Evolutionary conservation across 2,888 invertebrate genomes (phyloP).

Genomic region (Pardosa pseudoannulata): DNA sequence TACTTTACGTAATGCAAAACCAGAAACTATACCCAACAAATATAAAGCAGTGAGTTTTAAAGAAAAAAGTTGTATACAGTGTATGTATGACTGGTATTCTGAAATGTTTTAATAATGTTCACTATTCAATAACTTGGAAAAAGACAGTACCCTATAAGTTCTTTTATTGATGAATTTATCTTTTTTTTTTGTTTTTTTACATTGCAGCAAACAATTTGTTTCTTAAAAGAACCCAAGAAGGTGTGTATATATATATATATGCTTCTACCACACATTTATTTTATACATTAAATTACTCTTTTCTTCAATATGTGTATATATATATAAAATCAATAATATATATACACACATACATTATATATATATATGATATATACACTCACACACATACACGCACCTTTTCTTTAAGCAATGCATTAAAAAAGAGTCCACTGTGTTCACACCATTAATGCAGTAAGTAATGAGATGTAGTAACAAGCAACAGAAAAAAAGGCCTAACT

Average conservation of each 20-base stretch:
- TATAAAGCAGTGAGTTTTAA: no score
- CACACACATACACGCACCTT: no score
- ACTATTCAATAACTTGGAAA: no score
- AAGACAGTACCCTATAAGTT: conserved; percentile 17
- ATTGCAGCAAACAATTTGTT: conserved; percentile 37
- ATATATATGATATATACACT: no score
- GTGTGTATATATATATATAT: conserved; percentile 18
- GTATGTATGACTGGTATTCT: no score
- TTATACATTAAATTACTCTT: conserved; percentile 45
- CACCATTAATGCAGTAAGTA: conserved; percentile 63
- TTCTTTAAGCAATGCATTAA: background rate
- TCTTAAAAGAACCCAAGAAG: conserved; percentile 35
- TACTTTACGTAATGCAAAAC: no score
- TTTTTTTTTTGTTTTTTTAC: no score
- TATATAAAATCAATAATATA: no score
- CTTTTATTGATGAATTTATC: conserved; percentile 39
- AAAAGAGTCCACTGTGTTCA: conserved; percentile 30
- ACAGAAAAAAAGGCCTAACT: conserved; percentile 34
- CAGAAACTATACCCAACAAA: no score
- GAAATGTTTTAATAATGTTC: no score
- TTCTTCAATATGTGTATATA: background rate
- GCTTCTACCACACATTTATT: conserved; percentile 47
- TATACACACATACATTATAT: no score
- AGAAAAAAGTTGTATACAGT: no score
- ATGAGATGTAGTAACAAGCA: conserved; percentile 53